Evolutionary conservation across 2,888 invertebrate species (phyloP).

Genomic region (Epiblema foenella): DNA sequence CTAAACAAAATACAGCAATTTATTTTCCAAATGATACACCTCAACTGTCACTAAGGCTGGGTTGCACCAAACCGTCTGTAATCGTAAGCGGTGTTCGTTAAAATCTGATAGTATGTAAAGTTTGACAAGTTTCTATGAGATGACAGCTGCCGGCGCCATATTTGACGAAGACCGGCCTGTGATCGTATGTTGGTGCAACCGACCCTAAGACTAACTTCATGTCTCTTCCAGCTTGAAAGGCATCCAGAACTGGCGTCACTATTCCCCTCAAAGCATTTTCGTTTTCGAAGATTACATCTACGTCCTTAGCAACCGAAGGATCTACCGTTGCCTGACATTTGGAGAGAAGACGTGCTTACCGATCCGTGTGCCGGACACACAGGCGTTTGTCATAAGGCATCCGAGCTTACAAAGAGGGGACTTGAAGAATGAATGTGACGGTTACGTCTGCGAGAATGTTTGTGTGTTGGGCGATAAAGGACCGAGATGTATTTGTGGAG

Average conservation of each 20-base stretch:
- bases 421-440: conserved; percentile 76
- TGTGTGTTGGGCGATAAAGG: conserved; percentile 82
- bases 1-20: too few relatives aligned
- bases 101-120: too few relatives aligned
- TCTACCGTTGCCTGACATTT: conserved; percentile 86
- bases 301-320: conserved; percentile 85
- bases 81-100: too few relatives aligned
- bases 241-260: conserved; percentile 72
- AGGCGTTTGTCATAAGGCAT: conserved; percentile 65
- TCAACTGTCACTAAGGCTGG: too few relatives aligned
- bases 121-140: too few relatives aligned
- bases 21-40: too few relatives aligned
- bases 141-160: too few relatives aligned
- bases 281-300: conserved; percentile 92
- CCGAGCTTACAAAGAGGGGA: conserved; percentile 63
- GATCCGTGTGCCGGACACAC: conserved; percentile 68
- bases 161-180: too few relatives aligned
- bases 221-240: conserved; percentile 66
- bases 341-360: conserved; percentile 77
- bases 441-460: conserved; percentile 82
- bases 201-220: too few relatives aligned
- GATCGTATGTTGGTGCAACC: too few relatives aligned
- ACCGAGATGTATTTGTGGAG: conserved; percentile 82
- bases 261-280: conserved; percentile 86
- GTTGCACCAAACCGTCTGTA: too few relatives aligned